Evolutionary conservation across 2,888 invertebrate genomes (phyloP), one percentile per base, ranked within the genome.

Genomic region (Erebia palarica): DNA sequence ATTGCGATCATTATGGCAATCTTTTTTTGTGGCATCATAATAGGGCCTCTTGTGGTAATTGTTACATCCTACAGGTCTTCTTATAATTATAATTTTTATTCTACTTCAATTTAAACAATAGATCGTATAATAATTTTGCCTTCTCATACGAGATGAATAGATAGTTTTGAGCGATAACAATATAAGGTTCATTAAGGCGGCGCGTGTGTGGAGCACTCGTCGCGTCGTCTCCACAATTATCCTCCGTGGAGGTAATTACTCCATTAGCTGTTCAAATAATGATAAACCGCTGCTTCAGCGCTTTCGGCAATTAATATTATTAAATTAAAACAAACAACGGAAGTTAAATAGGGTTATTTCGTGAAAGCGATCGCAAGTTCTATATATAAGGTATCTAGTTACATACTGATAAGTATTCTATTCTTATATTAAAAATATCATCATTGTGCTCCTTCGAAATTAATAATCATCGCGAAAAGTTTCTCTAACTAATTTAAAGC

Each of bases 241-340:
- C 83, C 83, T 83, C 80, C 82, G 77, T 80, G 78, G 75, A 81
- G 78, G 84, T 89, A 89, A 90, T 90, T 90, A 89, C 88, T 89
- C 87, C 86, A 89, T 90, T 89, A 90, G 84, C 86, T 88, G 88
- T 82, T 81, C 85, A 89, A 91, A 90, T 90, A 90, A 86, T 86
- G 86, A 88, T 89, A 88, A 86, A 86, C 84, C 82, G 81, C 78
- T 82, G 82, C 80, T 84, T 86, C 86, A 87, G 85, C 83, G 79
- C 81, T 79, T 76, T 75, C 78, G 76, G 76, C 73, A 77, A 78
- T 78, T 77, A 81, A 79, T 79, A 76, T 77, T 80, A 68, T 65
- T 65, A 66, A 60, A 68, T 73, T 68, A n/a, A 60, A 21, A 70
- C 27, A 27, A 47, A 59, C 13, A 47, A 57, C 55, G 47, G 47